Conservation (phyloP, 2,888 invertebrate genomes). For the Mesorhabditis sp. region DNA sequence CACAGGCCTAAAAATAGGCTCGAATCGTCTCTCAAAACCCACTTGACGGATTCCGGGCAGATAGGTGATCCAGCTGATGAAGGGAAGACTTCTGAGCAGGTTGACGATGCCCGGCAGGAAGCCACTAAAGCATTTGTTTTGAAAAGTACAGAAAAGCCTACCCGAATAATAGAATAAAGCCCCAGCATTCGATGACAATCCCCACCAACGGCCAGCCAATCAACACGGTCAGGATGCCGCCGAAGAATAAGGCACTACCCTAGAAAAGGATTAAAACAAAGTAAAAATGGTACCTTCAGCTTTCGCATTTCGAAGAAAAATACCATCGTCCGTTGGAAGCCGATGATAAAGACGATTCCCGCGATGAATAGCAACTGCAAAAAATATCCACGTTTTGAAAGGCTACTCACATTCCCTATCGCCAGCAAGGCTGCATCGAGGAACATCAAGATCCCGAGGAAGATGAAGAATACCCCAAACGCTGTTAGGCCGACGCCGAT, state of each 20-base stretch:
- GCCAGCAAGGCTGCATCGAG: constrained; percentile 95
- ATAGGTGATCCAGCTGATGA: constrained; percentile 81
- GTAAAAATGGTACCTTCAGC: constrained; percentile 71
- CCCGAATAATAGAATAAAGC: constrained; percentile 74
- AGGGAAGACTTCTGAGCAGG: constrained; percentile 85
- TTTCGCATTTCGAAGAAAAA: constrained; percentile 98
- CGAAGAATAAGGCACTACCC: constrained; percentile 77
- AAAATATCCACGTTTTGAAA: constrained; percentile 12
- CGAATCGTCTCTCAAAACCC: neutral
- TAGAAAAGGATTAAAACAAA: neutral
- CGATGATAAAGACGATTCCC: constrained; percentile 91
- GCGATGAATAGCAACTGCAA: constrained; percentile 89
- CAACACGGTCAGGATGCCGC: constrained; percentile 85
- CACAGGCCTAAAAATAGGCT: neutral
- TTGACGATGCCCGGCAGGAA: constrained; percentile 94
- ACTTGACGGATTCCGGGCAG: constrained; percentile 83
- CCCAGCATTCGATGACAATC: constrained; percentile 92
- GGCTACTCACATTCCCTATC: constrained; percentile 88
- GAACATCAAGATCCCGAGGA: constrained; percentile 83
- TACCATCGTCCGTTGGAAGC: constrained; percentile 85
- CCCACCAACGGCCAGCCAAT: constrained; percentile 93
- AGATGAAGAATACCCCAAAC: constrained; percentile 89
- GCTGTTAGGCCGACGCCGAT: constrained; percentile 94
- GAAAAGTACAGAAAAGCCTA: constrained; percentile 49
- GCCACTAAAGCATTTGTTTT: constrained; percentile 71